A percentile compares a stretch with the other conserved stretches of the same genome.
These are phyloP conservation scores for Beroe ovata DNA, from an alignment of 37 sponge, comb jelly and placozoan genomes.

Conservation along the genomic window DNA sequence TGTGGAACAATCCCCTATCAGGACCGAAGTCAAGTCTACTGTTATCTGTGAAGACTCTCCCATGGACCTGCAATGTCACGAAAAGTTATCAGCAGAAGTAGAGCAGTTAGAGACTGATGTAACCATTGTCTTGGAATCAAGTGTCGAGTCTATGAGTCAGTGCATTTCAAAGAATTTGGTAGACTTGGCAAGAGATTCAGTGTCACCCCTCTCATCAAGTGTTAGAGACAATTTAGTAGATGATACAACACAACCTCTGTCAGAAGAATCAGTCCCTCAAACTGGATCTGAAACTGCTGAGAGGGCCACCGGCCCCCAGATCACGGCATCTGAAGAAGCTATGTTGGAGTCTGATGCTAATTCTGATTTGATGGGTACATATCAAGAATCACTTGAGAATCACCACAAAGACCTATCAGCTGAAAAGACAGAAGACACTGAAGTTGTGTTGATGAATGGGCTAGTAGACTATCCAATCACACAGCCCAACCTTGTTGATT, in stretches of 20 bases:
- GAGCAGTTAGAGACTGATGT: neutral
- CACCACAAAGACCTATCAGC: neutral
- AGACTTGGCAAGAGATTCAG: neutral
- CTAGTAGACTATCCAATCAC: constrained; percentile 53
- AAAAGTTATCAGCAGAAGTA: neutral
- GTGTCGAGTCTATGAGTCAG: constrained; percentile 15
- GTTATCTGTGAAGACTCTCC: constrained; percentile 44
- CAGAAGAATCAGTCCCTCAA: neutral
- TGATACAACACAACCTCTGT: neutral
- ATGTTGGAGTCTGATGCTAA: neutral
- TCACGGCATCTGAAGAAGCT: neutral
- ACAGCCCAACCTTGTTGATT: constrained; percentile 22
- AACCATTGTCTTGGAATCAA: neutral
- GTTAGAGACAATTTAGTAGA: neutral
- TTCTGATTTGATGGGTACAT: neutral
- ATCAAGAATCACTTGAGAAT: too few relatives aligned
- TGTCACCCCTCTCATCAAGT: neutral
- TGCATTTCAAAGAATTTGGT: neutral
- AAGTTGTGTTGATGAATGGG: neutral
- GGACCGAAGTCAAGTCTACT: neutral
- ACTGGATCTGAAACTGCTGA: neutral
- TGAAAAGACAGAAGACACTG: neutral
- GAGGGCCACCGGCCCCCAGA: neutral
- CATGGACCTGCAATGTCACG: constrained; percentile 7
- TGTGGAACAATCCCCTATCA: neutral